phyloP scores from a whole-genome alignment of 2,797 vertebrate species.

The Menidia menidia region DNA sequence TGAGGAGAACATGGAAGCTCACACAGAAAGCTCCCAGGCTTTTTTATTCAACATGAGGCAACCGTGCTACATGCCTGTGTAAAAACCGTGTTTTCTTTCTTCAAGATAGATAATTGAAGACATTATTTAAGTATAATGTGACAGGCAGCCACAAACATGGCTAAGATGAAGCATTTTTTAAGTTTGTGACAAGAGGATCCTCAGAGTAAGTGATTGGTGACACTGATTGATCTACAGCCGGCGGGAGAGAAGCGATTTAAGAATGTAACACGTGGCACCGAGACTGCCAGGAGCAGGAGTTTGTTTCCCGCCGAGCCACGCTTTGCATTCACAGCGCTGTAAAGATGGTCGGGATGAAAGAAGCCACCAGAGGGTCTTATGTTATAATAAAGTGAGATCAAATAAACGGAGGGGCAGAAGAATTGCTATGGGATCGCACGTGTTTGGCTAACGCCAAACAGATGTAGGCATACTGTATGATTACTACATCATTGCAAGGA shows the following conservation, averaged over 20 bases:
- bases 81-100: too few species aligned
- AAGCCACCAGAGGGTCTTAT: constrained; percentile 55
- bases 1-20: too few species aligned
- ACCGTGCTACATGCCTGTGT: too few species aligned
- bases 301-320: constrained; percentile 27
- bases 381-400: constrained; percentile 75
- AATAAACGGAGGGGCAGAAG: constrained; percentile 64
- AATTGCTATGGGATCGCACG: constrained; percentile 65
- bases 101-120: neutral
- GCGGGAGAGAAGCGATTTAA: constrained; percentile 20
- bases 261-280: constrained; percentile 33
- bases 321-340: constrained; percentile 33
- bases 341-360: constrained; percentile 63
- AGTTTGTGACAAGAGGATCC: neutral
- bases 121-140: too few species aligned
- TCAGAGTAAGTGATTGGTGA: too few species aligned
- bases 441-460: constrained; percentile 75
- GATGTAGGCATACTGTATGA: constrained; percentile 77
- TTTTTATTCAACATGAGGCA: too few species aligned
- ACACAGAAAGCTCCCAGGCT: too few species aligned
- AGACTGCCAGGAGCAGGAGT: constrained; percentile 32
- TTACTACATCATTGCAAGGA: constrained; percentile 71
- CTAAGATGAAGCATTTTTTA: neutral
- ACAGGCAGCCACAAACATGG: neutral
- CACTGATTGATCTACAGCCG: constrained; percentile 23